Conservation (phyloP, 2,113 vertebrate species). For the Stigmatopora argus region DNA sequence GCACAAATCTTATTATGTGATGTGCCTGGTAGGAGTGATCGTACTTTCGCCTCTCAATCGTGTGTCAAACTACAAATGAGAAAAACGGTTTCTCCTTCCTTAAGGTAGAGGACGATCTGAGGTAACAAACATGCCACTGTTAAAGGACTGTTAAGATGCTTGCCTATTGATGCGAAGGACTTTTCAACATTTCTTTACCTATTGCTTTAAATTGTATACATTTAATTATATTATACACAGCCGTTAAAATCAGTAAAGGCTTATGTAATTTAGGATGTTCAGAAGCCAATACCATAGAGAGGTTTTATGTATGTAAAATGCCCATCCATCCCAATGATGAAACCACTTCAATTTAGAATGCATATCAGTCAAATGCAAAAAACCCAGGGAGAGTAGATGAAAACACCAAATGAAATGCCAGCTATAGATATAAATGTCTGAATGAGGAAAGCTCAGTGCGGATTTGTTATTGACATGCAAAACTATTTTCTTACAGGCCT, state of each 20-base stretch:
- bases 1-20: too few relatives aligned
- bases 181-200: too few relatives aligned
- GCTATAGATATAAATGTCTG: constrained; percentile 65
- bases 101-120: too few relatives aligned
- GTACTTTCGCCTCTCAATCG: too few relatives aligned
- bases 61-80: too few relatives aligned
- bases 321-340: constrained; percentile 39
- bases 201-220: too few relatives aligned
- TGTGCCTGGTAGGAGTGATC: too few relatives aligned
- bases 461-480: constrained; percentile 67
- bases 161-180: too few relatives aligned
- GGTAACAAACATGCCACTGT: too few relatives aligned
- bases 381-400: constrained; percentile 23
- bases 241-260: constrained; percentile 12
- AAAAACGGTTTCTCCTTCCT: too few relatives aligned
- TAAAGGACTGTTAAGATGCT: too few relatives aligned
- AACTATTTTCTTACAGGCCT: constrained; percentile 39
- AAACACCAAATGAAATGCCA: constrained; percentile 53
- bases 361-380: constrained; percentile 41
- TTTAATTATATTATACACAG: constrained; percentile 16
- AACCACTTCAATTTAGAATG: constrained; percentile 38
- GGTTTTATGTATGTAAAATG: constrained; percentile 29
- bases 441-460: constrained; percentile 48
- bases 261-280: constrained; percentile 35
- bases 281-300: constrained; percentile 28